These are phyloP conservation scores for Nasonia giraulti DNA, from an alignment of 1,140 invertebrate genomes.

Conservation along the genomic window DNA sequence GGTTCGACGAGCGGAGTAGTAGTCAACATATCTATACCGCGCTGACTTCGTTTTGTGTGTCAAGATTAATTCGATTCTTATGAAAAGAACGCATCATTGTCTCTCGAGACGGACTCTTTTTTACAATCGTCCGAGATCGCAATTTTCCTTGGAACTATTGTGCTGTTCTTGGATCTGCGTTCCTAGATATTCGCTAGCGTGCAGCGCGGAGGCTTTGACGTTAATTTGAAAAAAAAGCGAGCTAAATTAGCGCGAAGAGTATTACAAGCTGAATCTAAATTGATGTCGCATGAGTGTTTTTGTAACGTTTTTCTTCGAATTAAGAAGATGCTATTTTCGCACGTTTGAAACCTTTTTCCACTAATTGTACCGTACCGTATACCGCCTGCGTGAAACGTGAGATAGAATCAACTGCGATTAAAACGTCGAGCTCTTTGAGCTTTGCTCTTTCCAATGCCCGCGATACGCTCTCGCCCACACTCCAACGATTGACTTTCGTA, in stretches of 20 bases:
- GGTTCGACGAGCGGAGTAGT: too few relatives aligned
- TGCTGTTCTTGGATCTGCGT: not conserved
- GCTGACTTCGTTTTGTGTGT: not conserved
- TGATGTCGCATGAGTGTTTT: not conserved
- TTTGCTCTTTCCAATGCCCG: too few relatives aligned
- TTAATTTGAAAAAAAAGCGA: slow-evolving; percentile 28
- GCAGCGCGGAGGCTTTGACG: not conserved
- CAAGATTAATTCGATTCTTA: not conserved
- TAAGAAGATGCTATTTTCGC: not conserved
- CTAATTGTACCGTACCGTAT: too few relatives aligned
- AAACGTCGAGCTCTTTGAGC: too few relatives aligned
- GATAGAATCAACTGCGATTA: too few relatives aligned
- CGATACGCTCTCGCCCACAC: too few relatives aligned
- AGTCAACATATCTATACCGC: not conserved
- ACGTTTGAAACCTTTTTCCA: too few relatives aligned
- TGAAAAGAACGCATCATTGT: not conserved
- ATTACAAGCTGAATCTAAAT: not conserved
- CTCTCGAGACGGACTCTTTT: not conserved
- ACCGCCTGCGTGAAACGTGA: too few relatives aligned
- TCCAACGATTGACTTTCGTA: too few relatives aligned
- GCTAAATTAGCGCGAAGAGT: not conserved
- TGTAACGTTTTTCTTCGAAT: not conserved
- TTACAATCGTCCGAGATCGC: not conserved
- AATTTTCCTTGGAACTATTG: slow-evolving; percentile 27
- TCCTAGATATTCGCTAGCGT: not conserved